Evolutionary conservation across 2,888 invertebrate genomes (phyloP), one percentile per base, ranked within the genome.

Genomic region (Drosophila nigritarsus): DNA sequence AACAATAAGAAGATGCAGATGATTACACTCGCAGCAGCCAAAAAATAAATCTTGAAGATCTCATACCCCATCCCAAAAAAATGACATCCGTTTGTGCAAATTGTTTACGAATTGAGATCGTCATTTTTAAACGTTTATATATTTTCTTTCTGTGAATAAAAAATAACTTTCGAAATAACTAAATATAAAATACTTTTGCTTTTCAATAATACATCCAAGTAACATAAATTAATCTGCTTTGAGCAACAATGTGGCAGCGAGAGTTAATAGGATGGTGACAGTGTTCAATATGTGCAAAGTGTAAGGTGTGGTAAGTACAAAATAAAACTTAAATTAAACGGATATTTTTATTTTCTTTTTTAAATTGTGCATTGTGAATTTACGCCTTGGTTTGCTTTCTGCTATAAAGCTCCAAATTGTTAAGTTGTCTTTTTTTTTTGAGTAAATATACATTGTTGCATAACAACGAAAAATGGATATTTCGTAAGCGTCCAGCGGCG

Each of bases 1-100:
- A 82, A 78, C 59, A 65, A 42, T 32, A 55, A 42, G n/a, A 78
- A 76, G 59, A 38, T 78, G 36, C 42, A 53, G 18, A 45, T 60
- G 27, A 42, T 29, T 2, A 48, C 50, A 6, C 40, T 8, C n/a
- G 11, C 27, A 3, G 11, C 27, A 13, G 50, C 36, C 38, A 55
- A 15, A 11, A 36, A 42, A 36, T 42, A 11, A 49, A 34, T 18
- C 7, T n/a, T n/a, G 18, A 36, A 55, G 27, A 55, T 55, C 55
- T 38, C 32, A 3, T 32, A 11, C 13, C 54, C 7, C 15, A 27
- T 4, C 51, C 11, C 13, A 45, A 45, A 15, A 15, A 45, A 20
- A 45, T 15, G 7, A 15, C 20, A 20, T 7, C 20, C 13, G 7
- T 15, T 20, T 20, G 3, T 20, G 2, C 13, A 45, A 45, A 45